These are phyloP conservation scores for Nemotelus pantherinus DNA, from an alignment of 2,888 invertebrate genomes.

Conservation along the genomic window DNA sequence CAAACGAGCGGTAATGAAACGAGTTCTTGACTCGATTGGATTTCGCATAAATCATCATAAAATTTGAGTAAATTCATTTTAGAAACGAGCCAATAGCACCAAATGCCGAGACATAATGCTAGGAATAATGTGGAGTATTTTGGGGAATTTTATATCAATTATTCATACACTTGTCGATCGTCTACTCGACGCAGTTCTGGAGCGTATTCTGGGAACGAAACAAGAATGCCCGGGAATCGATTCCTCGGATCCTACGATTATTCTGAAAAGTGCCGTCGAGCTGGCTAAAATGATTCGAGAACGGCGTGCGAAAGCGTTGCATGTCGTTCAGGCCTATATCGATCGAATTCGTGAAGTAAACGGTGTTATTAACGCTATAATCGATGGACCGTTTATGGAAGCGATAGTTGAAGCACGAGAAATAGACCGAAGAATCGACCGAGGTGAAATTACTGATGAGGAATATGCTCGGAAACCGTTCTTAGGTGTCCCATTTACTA, in stretches of 20 bases:
- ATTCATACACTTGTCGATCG: conserved; percentile 57
- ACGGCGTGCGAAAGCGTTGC: conserved; percentile 72
- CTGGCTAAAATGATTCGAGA: conserved; percentile 75
- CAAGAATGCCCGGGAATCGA: conserved; percentile 56
- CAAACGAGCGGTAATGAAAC: conserved; percentile 8
- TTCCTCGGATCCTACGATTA: conserved; percentile 55
- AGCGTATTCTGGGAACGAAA: conserved; percentile 59
- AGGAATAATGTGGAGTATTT: conserved; percentile 35
- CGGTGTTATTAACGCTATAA: conserved; percentile 81
- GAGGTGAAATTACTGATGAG: conserved; percentile 69
- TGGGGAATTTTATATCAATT: conserved; percentile 15
- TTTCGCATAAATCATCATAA: conserved; percentile 10
- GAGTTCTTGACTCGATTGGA: background rate
- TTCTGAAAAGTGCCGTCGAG: conserved; percentile 73
- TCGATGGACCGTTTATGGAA: conserved; percentile 80
- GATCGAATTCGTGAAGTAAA: conserved; percentile 79
- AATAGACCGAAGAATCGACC: conserved; percentile 75
- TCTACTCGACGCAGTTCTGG: conserved; percentile 57
- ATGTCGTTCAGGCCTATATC: conserved; percentile 78
- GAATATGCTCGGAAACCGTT: conserved; percentile 80
- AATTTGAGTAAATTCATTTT: background rate
- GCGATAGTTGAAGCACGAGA: conserved; percentile 81
- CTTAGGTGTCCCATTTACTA: conserved; percentile 90
- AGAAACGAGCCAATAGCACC: conserved; percentile 13
- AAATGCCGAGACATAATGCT: conserved; percentile 24